Conservation (phyloP, 1,140 invertebrate species). For the Megalonaias nervosa region DNA sequence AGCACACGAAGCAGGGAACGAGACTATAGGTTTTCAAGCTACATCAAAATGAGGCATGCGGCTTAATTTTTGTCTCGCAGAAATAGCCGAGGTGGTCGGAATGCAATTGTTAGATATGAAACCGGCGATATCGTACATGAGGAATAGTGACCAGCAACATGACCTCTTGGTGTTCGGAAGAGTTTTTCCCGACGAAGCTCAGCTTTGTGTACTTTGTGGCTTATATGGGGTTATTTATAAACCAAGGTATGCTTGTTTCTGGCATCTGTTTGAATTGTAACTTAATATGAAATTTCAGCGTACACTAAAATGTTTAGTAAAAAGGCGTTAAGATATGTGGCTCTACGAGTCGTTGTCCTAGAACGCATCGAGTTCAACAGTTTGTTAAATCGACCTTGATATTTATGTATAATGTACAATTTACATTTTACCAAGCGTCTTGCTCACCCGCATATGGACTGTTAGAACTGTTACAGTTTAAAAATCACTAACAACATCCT, state of each 20-base stretch:
- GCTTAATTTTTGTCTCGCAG: too few relatives aligned
- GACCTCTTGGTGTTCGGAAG: constrained; percentile 68
- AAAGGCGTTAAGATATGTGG: too few relatives aligned
- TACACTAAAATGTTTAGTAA: too few relatives aligned
- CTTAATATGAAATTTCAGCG: background rate
- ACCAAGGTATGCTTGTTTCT: constrained; percentile 78
- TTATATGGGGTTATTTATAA: constrained; percentile 87
- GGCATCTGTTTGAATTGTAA: background rate
- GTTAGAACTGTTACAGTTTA: background rate
- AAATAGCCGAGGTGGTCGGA: too few relatives aligned
- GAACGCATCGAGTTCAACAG: background rate
- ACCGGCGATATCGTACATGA: too few relatives aligned
- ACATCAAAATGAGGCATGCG: too few relatives aligned
- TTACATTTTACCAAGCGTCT: too few relatives aligned
- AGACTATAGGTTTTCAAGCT: too few relatives aligned
- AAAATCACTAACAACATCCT: too few relatives aligned
- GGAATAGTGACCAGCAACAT: background rate
- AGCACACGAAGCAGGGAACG: too few relatives aligned
- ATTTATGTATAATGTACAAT: background rate
- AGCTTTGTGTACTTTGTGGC: constrained; percentile 85
- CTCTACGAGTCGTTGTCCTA: background rate
- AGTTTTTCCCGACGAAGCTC: constrained; percentile 86
- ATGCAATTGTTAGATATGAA: too few relatives aligned
- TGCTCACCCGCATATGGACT: background rate
- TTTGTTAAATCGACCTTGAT: background rate